These are phyloP conservation scores for Pterophyllum scalare DNA, from an alignment of 2,113 vertebrate genomes.

Conservation along the genomic window DNA sequence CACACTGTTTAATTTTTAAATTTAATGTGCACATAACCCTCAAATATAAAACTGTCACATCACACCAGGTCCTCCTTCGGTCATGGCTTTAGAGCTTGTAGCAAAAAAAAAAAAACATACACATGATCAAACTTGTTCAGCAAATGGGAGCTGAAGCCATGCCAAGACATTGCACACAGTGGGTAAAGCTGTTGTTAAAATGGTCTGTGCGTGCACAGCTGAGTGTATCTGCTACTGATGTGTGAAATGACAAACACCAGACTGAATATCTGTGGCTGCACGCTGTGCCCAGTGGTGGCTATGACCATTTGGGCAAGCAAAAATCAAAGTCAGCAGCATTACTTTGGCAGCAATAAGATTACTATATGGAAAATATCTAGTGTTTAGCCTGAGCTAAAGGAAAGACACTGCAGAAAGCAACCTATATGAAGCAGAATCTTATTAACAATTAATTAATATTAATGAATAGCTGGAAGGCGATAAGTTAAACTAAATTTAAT, in stretches of 20 bases:
- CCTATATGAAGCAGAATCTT: not conserved
- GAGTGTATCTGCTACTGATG: constrained; percentile 26
- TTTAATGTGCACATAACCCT: not conserved
- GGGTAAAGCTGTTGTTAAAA: constrained; percentile 7
- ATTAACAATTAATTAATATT: not conserved
- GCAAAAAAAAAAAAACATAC: not conserved
- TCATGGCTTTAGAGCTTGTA: not conserved
- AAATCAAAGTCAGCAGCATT: not conserved
- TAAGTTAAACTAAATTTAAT: not conserved
- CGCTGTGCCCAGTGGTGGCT: not conserved
- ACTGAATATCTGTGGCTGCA: constrained; percentile 16
- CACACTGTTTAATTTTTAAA: not conserved
- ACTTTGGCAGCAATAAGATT: not conserved
- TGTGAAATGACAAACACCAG: constrained; percentile 47
- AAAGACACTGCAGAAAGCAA: not conserved
- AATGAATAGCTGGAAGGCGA: not conserved
- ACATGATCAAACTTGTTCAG: constrained; percentile 11
- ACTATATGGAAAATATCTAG: not conserved
- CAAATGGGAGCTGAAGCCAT: constrained; percentile 25
- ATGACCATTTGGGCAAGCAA: not conserved
- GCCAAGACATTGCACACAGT: constrained; percentile 4
- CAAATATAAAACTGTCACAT: not conserved
- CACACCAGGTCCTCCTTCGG: not conserved
- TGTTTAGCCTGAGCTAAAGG: not conserved
- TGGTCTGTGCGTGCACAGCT: not conserved